Evolutionary conservation across 2,113 vertebrate species (phyloP).

Genomic region (Sitta europaea): DNA sequence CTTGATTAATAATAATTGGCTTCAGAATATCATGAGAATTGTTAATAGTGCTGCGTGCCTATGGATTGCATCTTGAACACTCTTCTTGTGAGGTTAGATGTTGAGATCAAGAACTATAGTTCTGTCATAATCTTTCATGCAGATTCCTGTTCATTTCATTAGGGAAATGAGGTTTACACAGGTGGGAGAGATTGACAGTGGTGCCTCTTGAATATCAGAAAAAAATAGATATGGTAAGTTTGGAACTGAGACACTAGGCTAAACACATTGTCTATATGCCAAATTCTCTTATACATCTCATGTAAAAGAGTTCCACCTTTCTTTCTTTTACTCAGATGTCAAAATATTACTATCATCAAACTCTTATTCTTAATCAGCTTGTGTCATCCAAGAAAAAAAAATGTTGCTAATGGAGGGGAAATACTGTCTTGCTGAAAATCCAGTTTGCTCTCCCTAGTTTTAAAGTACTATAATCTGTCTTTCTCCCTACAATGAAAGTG

Average conservation of each 20-base stretch:
- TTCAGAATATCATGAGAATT: not conserved
- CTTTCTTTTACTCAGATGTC: not conserved
- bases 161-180: not conserved
- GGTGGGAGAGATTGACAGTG: not conserved
- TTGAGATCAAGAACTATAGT: not conserved
- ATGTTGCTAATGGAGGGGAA: not conserved
- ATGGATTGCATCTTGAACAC: not conserved
- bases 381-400: not conserved
- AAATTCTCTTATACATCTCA: not conserved
- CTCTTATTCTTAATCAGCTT: not conserved
- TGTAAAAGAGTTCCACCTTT: not conserved
- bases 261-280: accelerated
- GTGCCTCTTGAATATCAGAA: not conserved
- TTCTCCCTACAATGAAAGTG: not conserved
- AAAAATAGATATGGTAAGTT: not conserved
- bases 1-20: not conserved
- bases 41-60: not conserved
- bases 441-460: not conserved
- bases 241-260: not conserved
- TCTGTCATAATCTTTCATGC: not conserved
- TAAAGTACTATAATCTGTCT: not conserved
- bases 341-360: not conserved
- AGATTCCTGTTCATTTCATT: not conserved
- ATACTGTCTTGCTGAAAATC: not conserved
- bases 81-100: not conserved